Base-by-base conservation (phyloP, 2,888 invertebrate genomes). In the Rambutsinella grinnellia region DNA sequence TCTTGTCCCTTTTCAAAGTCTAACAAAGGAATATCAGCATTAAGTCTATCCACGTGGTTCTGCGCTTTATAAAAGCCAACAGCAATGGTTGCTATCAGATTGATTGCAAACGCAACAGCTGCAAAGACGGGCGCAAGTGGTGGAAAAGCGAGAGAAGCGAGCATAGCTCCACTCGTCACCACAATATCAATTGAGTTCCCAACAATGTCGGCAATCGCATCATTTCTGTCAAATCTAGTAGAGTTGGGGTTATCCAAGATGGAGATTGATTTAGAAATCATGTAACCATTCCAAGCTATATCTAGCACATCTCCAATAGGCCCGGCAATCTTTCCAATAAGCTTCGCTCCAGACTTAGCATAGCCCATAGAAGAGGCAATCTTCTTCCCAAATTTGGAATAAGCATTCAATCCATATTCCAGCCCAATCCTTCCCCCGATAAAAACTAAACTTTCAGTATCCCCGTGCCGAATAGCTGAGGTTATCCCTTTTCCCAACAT, bases 141-240 rank as follows among this genome's bases (percentile, higher is more conserved):
- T 26, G 79, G 77, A n/a, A n/a, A n/a, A 2, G 47, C 69, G 10
- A 74, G 2, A 2, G 77, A 62, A 2, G 57, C 17, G 0, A 53
- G 63, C 1, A 56, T 46, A 2, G 56, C 62, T 1, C 54, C 54
- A 10, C 46, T 27, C 0, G 74, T 68, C 8, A 77, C 60, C 0
- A 58, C 72, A 36, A 80, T 79, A 44, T 74, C 70, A 10, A 80
- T 23, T 0, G 76, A 58, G 1, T 60, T 63, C 1, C 26, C 17
- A 3, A 79, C 79, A 57, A 80, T 76, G 27, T 79, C 74, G 13
- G 76, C 76, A 8, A 80, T 69, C 10, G 80, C 80, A 51, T 79
- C 80, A 49, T 79, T 77, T 17, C 62, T 60, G 1, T 80, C 74
- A 17, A 21, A 76, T 57, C 62, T 76, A 13, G 57, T 63, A 1